These are phyloP conservation scores for Ormyrus thymus DNA, from an alignment of 2,888 invertebrate species.

Conservation along the genomic window DNA sequence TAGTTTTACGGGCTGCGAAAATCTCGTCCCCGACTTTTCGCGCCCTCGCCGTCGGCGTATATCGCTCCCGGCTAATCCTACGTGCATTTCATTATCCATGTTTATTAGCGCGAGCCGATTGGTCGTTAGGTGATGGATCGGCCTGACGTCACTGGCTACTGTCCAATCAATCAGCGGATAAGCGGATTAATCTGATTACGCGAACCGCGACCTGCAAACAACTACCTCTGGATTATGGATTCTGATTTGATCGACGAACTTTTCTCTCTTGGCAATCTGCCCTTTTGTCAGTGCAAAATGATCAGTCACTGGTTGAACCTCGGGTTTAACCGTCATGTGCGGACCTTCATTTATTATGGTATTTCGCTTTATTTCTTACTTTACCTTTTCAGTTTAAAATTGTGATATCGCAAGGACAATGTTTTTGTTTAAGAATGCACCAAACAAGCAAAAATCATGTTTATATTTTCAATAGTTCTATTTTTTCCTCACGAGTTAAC, in stretches of 20 bases:
- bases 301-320: not conserved
- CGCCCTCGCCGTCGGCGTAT: not conserved
- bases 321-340: too few relatives aligned
- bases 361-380: too few relatives aligned
- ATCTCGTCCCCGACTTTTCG: constrained; percentile 19
- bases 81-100: constrained; percentile 64
- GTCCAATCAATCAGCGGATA: constrained; percentile 69
- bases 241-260: constrained; percentile 65
- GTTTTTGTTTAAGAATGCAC: too few relatives aligned
- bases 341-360: too few relatives aligned
- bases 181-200: constrained; percentile 67
- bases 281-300: constrained; percentile 10
- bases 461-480: too few relatives aligned
- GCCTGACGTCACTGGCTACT: constrained; percentile 60
- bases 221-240: constrained; percentile 65
- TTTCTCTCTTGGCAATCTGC: constrained; percentile 57
- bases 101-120: constrained; percentile 63
- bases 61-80: constrained; percentile 21
- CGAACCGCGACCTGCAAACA: constrained; percentile 62
- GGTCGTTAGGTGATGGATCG: constrained; percentile 66
- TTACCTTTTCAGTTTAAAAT: too few relatives aligned
- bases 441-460: too few relatives aligned
- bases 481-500: too few relatives aligned
- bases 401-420: too few relatives aligned
- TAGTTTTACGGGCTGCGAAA: constrained; percentile 30